Evolutionary conservation across 2,113 vertebrate genomes (phyloP).

Genomic region (Budorcas taxicolor): DNA sequence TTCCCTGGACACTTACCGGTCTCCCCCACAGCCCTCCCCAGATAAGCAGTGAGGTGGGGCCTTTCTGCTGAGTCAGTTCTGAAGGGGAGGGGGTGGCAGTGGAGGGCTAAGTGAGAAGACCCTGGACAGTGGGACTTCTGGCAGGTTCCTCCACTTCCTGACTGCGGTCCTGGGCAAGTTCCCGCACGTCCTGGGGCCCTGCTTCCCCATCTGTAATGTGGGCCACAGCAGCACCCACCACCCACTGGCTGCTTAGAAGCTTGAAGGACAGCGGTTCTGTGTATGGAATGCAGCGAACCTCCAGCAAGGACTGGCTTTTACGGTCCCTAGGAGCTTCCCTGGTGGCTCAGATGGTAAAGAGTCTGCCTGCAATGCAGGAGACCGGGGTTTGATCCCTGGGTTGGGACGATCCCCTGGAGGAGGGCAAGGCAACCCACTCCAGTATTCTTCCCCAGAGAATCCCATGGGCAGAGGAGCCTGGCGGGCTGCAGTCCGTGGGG

Average conservation of each 20-base stretch:
- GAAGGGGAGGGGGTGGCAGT: neutral
- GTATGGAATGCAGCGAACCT: too few species aligned
- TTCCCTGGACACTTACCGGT: fast-evolving
- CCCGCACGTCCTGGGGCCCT: neutral
- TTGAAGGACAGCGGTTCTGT: too few species aligned
- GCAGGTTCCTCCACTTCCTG: neutral
- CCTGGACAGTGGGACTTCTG: neutral
- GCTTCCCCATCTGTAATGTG: neutral
- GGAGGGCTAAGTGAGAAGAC: too few species aligned
- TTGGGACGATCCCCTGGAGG: neutral
- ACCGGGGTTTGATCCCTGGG: neutral
- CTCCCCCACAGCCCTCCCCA: neutral
- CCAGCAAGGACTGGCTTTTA: neutral
- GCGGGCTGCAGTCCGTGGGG: neutral
- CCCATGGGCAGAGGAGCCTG: neutral
- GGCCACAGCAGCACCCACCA: neutral
- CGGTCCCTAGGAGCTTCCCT: neutral
- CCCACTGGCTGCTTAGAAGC: neutral
- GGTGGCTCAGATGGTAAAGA: neutral
- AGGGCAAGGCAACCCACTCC: neutral
- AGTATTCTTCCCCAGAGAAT: neutral
- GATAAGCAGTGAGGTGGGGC: neutral
- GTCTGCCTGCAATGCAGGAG: neutral
- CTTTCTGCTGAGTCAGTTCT: neutral
- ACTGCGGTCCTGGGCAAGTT: neutral